These are phyloP conservation scores for Parazoanthus atlanticus DNA, from an alignment of 92 coral and sea anemone species.

Conservation along the genomic window DNA sequence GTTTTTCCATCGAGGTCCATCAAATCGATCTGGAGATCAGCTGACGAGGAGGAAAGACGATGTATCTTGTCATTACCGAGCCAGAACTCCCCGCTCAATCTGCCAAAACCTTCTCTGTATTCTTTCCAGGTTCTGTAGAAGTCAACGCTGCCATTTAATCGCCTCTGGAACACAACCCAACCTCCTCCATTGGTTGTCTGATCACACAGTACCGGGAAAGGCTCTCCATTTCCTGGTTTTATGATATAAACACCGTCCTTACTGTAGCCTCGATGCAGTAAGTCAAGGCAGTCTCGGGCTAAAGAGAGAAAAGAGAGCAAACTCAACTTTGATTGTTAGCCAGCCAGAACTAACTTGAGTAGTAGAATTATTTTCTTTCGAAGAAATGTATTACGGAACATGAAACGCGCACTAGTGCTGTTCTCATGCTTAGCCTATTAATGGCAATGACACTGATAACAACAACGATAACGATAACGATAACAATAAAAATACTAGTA, in stretches of 20 bases:
- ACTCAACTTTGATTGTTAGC: too few relatives aligned
- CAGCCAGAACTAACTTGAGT: too few relatives aligned
- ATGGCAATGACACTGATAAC: too few relatives aligned
- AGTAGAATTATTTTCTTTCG: too few relatives aligned
- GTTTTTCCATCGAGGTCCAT: background rate
- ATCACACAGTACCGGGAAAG: conserved; percentile 9
- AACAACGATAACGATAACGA: too few relatives aligned
- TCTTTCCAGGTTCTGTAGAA: conserved; percentile 10
- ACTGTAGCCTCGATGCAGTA: background rate
- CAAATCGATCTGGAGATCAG: conserved; percentile 3
- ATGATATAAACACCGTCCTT: conserved; percentile 15
- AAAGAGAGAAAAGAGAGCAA: too few relatives aligned
- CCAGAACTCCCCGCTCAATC: conserved; percentile 22
- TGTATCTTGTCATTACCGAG: conserved; percentile 34
- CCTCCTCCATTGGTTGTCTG: conserved; percentile 22
- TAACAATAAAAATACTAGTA: too few relatives aligned
- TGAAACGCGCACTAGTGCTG: too few relatives aligned
- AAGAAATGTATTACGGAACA: too few relatives aligned
- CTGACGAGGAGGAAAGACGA: conserved; percentile 3
- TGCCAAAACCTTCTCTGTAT: conserved; percentile 24
- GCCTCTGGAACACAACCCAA: conserved; percentile 34
- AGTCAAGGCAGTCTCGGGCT: background rate
- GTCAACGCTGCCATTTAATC: conserved; percentile 14
- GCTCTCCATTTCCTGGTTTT: background rate
- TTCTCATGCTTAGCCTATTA: too few relatives aligned